Conservation (phyloP, 2,113 vertebrate species). For the Marmota flaviventris region DNA sequence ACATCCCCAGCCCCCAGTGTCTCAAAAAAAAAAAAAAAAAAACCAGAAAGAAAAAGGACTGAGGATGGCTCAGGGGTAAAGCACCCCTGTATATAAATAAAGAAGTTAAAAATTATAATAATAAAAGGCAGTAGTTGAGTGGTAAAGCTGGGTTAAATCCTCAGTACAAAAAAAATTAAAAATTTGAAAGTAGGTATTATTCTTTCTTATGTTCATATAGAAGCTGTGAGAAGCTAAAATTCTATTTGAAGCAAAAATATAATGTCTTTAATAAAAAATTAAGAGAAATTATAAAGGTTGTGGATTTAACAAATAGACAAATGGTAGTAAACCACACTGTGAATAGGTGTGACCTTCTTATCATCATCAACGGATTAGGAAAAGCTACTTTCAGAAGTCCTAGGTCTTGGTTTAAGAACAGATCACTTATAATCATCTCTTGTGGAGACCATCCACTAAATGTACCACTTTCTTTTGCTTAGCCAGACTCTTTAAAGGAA, state of each 20-base stretch:
- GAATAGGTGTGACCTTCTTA: not conserved
- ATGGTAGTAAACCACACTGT: not conserved
- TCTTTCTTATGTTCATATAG: not conserved
- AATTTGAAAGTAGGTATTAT: not conserved
- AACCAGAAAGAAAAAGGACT: not conserved
- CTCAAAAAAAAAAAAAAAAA: not conserved
- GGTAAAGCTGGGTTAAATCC: not conserved
- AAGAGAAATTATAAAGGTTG: constrained; percentile 9
- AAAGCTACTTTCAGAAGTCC: constrained; percentile 3
- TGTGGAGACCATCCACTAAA: not conserved
- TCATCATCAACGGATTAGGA: not conserved
- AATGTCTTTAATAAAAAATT: not conserved
- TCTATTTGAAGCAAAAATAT: constrained; percentile 13
- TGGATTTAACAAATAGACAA: constrained; percentile 10
- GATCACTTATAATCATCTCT: not conserved
- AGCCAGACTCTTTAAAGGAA: constrained; percentile 1
- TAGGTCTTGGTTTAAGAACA: not conserved
- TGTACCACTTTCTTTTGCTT: not conserved
- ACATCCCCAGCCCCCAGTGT: not conserved
- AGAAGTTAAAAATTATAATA: too few species aligned
- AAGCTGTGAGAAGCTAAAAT: constrained; percentile 52
- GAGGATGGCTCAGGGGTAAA: not conserved
- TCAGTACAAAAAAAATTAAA: too few species aligned
- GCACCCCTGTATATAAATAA: too few species aligned
- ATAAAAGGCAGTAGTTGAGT: too few species aligned